Percentiles rank a stretch among this genome's conserved stretches.
These are phyloP conservation scores for Macrotus californicus DNA, from an alignment of 2,113 vertebrate genomes.

Conservation along the genomic window DNA sequence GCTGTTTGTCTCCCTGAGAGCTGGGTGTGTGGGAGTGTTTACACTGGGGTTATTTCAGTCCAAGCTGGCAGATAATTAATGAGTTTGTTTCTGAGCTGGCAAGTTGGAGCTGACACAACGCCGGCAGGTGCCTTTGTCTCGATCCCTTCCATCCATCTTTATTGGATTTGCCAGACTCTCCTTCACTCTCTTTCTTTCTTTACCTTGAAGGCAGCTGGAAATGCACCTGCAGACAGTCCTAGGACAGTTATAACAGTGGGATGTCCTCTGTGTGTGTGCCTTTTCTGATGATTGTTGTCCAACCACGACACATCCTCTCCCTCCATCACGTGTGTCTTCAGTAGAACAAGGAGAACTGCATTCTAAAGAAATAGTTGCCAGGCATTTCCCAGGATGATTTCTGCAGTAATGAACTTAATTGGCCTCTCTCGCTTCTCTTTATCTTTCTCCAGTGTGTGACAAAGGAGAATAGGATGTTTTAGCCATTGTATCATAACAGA, in stretches of 20 bases:
- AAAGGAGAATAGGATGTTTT: not conserved
- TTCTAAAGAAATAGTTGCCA: not conserved
- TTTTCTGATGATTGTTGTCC: not conserved
- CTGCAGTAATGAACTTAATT: not conserved
- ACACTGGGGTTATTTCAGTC: not conserved
- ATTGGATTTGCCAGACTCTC: not conserved
- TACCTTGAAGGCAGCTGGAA: not conserved
- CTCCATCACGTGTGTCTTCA: not conserved
- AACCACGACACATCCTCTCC: not conserved
- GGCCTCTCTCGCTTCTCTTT: not conserved
- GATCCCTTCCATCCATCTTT: constrained; percentile 13
- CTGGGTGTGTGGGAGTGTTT: not conserved
- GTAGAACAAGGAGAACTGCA: not conserved
- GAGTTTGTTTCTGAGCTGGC: constrained; percentile 56
- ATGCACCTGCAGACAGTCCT: not conserved
- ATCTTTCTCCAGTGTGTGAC: not conserved
- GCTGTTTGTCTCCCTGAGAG: constrained; percentile 5
- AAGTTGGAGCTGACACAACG: constrained; percentile 20
- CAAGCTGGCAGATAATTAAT: constrained; percentile 44
- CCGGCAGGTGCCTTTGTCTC: constrained; percentile 39
- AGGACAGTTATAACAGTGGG: not conserved
- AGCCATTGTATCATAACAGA: not conserved
- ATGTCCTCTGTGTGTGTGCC: not conserved
- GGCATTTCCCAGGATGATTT: not conserved
- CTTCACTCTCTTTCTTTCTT: constrained; percentile 4